These are phyloP conservation scores for Hypomecis atomaria DNA, from an alignment of 2,888 invertebrate species.

Conservation along the genomic window DNA sequence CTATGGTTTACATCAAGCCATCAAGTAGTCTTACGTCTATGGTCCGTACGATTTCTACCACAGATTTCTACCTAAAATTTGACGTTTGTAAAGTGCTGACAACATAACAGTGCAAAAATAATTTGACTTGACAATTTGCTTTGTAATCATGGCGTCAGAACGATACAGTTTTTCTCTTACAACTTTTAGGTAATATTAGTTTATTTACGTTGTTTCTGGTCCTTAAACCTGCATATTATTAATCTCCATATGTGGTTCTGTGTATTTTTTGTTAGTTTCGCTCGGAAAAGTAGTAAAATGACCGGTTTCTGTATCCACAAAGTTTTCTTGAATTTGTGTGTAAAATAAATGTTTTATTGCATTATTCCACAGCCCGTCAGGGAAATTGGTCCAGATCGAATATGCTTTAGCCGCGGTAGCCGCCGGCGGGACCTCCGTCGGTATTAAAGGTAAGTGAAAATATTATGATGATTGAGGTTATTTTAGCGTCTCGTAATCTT, in stretches of 20 bases:
- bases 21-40: too few relatives aligned
- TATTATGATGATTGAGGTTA: constrained; percentile 52
- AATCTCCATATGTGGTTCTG: not conserved
- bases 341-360: constrained; percentile 39
- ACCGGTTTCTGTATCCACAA: constrained; percentile 23
- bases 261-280: constrained; percentile 1
- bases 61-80: constrained; percentile 16
- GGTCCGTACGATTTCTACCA: not conserved
- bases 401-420: constrained; percentile 99
- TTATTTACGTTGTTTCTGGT: constrained; percentile 50
- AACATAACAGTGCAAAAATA: constrained; percentile 56
- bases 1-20: constrained; percentile 1
- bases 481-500: constrained; percentile 37
- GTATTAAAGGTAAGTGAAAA: constrained; percentile 92
- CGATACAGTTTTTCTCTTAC: constrained; percentile 98
- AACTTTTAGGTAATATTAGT: constrained; percentile 84
- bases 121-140: constrained; percentile 70
- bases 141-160: constrained; percentile 95
- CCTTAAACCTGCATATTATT: constrained; percentile 9
- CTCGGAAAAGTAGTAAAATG: constrained; percentile 9
- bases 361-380: constrained; percentile 93
- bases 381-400: constrained; percentile 99
- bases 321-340: constrained; percentile 34
- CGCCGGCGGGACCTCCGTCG: constrained; percentile 99
- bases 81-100: constrained; percentile 41